Conservation (phyloP, 2,888 invertebrate genomes). For the Cremastinae sp. region DNA sequence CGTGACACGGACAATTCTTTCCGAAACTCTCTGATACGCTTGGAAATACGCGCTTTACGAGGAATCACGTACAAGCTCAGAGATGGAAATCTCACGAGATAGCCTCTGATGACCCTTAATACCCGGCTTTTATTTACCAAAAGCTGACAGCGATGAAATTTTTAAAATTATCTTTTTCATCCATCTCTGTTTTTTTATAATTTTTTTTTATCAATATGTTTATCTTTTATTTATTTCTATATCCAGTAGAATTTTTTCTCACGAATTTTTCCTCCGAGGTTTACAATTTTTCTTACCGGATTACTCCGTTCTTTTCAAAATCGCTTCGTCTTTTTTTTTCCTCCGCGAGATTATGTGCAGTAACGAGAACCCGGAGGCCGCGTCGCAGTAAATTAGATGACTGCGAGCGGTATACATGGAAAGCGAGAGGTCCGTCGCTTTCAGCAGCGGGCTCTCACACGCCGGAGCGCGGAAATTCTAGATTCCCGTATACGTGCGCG, state of each 20-base stretch:
- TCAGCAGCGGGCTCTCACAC: slow-evolving; percentile 48
- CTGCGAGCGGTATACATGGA: slow-evolving; percentile 59
- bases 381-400: slow-evolving; percentile 77
- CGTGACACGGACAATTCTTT: slow-evolving; percentile 53
- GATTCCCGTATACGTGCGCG: neutral
- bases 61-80: neutral
- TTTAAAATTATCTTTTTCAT: neutral
- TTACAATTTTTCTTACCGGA: slow-evolving; percentile 30
- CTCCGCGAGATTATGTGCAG: slow-evolving; percentile 21
- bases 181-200: too few species aligned
- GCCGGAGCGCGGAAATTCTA: slow-evolving; percentile 52
- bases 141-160: slow-evolving; percentile 27
- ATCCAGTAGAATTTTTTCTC: too few species aligned
- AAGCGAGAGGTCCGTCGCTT: slow-evolving; percentile 36
- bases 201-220: too few species aligned
- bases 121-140: too few species aligned
- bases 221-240: too few species aligned
- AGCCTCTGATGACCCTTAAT: too few species aligned
- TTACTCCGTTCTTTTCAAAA: slow-evolving; percentile 23
- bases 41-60: neutral
- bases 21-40: slow-evolving; percentile 8
- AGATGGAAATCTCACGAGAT: too few species aligned
- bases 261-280: too few species aligned
- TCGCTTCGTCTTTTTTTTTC: slow-evolving; percentile 17
- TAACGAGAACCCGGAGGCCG: slow-evolving; percentile 41